phyloP scores from a whole-genome alignment of 2,113 vertebrate genomes.

The Heterotilapia buettikoferi region DNA sequence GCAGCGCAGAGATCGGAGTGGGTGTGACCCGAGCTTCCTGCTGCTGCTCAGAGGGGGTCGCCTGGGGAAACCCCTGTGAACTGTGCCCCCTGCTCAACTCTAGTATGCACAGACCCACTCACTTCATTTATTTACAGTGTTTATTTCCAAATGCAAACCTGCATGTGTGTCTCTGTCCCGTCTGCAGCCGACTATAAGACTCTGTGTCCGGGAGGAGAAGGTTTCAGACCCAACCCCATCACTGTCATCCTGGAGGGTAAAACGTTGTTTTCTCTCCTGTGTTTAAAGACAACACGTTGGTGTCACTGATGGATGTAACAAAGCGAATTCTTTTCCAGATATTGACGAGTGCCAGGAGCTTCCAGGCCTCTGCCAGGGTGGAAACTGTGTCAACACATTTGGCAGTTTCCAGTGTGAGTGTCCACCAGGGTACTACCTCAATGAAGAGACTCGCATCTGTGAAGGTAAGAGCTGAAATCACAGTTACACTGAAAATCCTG shows the following conservation, averaged over 20 bases:
- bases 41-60: slow-evolving; percentile 86
- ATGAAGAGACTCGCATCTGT: slow-evolving; percentile 83
- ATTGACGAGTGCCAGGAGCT: slow-evolving; percentile 92
- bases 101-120: slow-evolving; percentile 68
- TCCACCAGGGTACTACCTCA: slow-evolving; percentile 85
- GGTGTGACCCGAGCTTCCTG: slow-evolving; percentile 86
- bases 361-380: slow-evolving; percentile 87
- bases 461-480: slow-evolving; percentile 75
- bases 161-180: background rate
- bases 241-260: slow-evolving; percentile 93
- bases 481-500: background rate
- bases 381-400: slow-evolving; percentile 89
- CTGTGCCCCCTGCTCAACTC: slow-evolving; percentile 84
- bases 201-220: slow-evolving; percentile 88
- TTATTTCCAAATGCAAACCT: background rate
- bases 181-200: slow-evolving; percentile 87
- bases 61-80: slow-evolving; percentile 93
- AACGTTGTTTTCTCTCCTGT: background rate
- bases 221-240: slow-evolving; percentile 89
- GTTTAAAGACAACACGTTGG: background rate
- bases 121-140: background rate
- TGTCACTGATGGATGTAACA: background rate
- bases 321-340: slow-evolving; percentile 64
- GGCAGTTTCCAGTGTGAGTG: slow-evolving; percentile 94
- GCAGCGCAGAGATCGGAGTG: slow-evolving; percentile 84